Evolutionary conservation across 2,888 invertebrate species (phyloP).

Genomic region (Ormyrus labotus): DNA sequence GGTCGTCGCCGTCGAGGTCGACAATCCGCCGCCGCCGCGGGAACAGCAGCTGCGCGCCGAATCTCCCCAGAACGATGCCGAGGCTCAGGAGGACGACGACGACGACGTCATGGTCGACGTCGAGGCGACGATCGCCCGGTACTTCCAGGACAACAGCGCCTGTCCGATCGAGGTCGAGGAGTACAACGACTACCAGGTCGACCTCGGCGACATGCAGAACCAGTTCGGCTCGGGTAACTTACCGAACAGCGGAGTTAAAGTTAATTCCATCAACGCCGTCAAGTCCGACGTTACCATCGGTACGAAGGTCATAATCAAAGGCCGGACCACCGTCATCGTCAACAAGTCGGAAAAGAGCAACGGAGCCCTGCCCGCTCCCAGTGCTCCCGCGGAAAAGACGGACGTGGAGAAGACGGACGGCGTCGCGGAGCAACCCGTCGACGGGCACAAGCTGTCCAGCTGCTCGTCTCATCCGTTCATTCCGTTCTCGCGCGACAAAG

Average conservation of each 20-base stretch:
- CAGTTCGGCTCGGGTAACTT: conserved; percentile 10
- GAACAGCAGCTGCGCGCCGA: conserved; percentile 4
- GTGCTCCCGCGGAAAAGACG: background rate
- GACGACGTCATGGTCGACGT: conserved; percentile 61
- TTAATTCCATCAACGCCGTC: too few species aligned
- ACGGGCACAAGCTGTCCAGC: conserved; percentile 14
- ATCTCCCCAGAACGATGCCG: too few species aligned
- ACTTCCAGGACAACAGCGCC: background rate
- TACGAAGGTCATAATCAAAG: conserved; percentile 79
- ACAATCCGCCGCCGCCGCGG: conserved; percentile 34
- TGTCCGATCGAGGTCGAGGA: too few species aligned
- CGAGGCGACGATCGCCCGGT: conserved; percentile 59
- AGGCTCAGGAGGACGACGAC: conserved; percentile 19
- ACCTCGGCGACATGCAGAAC: too few species aligned
- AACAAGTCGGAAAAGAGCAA: conserved; percentile 88
- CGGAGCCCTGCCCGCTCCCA: conserved; percentile 81
- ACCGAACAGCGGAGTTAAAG: conserved; percentile 77
- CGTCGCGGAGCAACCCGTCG: background rate
- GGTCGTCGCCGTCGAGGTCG: conserved; percentile 15
- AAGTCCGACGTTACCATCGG: too few species aligned
- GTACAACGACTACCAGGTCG: too few species aligned
- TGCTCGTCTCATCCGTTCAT: conserved; percentile 8
- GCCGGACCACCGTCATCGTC: conserved; percentile 85
- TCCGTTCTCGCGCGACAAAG: conserved; percentile 2
- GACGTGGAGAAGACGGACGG: background rate